phyloP scores from a whole-genome alignment of 2,797 vertebrate species.

The Bryconaethiops microstoma region DNA sequence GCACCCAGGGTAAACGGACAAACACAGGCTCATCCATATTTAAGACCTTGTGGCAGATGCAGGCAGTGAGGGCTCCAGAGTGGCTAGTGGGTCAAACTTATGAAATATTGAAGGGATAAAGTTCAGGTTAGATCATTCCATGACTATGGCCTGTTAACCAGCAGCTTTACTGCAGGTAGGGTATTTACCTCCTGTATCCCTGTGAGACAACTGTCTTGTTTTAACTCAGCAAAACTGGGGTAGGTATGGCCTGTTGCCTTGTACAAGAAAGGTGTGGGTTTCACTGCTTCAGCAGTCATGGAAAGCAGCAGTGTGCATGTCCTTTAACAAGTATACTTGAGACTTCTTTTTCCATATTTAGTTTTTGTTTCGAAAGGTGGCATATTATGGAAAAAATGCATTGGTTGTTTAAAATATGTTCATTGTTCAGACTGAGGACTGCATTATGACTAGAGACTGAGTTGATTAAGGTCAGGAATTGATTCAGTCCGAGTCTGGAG shows the following conservation, averaged over 20 bases:
- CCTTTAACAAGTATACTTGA: background rate
- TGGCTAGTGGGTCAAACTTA: conserved; percentile 72
- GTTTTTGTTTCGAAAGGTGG: background rate
- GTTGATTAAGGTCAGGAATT: too few species aligned
- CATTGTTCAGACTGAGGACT: too few species aligned
- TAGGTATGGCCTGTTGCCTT: conserved; percentile 31
- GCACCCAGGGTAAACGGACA: conserved; percentile 79
- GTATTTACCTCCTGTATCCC: conserved; percentile 69
- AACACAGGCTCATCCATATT: conserved; percentile 83
- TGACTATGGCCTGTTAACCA: conserved; percentile 75
- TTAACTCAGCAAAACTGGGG: conserved; percentile 49
- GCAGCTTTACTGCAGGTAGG: conserved; percentile 68
- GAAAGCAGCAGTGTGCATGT: background rate
- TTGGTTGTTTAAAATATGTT: too few species aligned
- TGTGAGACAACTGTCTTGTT: conserved; percentile 55
- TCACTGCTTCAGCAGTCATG: conserved; percentile 22
- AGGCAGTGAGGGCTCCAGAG: conserved; percentile 13
- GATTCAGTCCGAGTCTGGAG: too few species aligned
- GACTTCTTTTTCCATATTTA: background rate
- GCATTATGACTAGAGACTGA: too few species aligned
- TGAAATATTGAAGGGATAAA: conserved; percentile 83
- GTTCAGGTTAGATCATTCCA: conserved; percentile 75
- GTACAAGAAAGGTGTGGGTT: conserved; percentile 9
- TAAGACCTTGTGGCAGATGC: conserved; percentile 70
- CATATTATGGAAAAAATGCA: too few species aligned